These are phyloP conservation scores for Agrochola macilenta DNA, from an alignment of 2,888 invertebrate genomes.

Conservation along the genomic window DNA sequence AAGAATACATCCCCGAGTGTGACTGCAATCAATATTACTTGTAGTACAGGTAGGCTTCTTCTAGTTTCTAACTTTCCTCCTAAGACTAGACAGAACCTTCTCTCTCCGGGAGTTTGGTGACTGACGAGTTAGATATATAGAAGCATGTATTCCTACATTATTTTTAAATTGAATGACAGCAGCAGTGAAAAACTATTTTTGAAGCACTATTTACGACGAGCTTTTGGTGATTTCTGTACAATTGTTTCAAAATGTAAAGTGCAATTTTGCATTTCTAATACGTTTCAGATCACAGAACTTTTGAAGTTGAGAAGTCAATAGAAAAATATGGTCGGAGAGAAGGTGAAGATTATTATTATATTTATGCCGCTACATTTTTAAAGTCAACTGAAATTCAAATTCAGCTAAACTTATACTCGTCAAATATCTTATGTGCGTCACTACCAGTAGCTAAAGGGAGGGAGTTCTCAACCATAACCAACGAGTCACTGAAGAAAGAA, in stretches of 20 bases:
- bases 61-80: too few relatives aligned
- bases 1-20: background rate
- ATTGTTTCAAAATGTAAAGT: background rate
- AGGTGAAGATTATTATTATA: background rate
- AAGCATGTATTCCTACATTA: too few relatives aligned
- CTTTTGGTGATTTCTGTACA: background rate
- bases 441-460: background rate
- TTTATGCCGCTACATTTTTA: rapidly evolving
- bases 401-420: rapidly evolving
- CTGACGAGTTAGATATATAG: too few relatives aligned
- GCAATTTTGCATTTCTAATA: background rate
- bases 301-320: rapidly evolving
- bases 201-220: too few relatives aligned
- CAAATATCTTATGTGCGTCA: background rate
- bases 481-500: background rate
- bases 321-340: rapidly evolving
- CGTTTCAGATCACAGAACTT: background rate
- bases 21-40: background rate
- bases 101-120: background rate
- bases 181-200: too few relatives aligned
- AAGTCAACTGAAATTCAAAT: background rate
- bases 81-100: background rate
- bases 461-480: rapidly evolving
- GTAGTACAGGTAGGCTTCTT: background rate
- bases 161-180: too few relatives aligned